phyloP scores from a whole-genome alignment of 2,888 invertebrate species.

The Slavum lentiscoides region DNA sequence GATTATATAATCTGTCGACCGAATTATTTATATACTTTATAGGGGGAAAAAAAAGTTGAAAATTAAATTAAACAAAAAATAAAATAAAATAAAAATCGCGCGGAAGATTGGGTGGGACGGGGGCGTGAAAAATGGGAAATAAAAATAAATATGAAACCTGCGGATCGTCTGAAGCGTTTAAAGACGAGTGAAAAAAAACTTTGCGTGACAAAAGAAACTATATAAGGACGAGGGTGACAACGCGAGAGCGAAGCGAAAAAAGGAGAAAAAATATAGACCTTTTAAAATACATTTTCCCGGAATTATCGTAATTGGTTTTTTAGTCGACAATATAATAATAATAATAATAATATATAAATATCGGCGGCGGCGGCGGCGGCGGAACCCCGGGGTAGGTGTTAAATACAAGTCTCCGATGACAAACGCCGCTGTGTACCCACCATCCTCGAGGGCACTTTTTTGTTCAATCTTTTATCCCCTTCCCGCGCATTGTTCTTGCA shows the following conservation, averaged over 20 bases:
- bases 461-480: slow-evolving; percentile 48
- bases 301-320: slow-evolving; percentile 53
- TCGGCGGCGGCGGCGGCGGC: no score
- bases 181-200: slow-evolving; percentile 1
- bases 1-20: no score
- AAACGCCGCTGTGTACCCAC: not conserved
- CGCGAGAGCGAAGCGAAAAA: not conserved
- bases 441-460: no score
- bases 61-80: not conserved
- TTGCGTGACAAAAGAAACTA: slow-evolving; percentile 26
- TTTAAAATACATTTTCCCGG: slow-evolving; percentile 49
- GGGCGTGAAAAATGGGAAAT: not conserved
- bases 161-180: slow-evolving; percentile 47
- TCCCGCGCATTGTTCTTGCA: slow-evolving; percentile 28
- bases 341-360: no score
- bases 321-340: slow-evolving; percentile 20
- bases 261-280: slow-evolving; percentile 20
- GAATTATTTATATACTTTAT: no score
- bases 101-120: not conserved
- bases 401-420: slow-evolving; percentile 49
- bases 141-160: slow-evolving; percentile 35
- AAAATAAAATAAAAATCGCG: not conserved
- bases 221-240: slow-evolving; percentile 11
- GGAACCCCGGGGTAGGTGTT: slow-evolving; percentile 46
- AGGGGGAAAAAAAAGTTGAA: no score